Conservation (phyloP, 2,797 vertebrate species). For the Carduelis carduelis region DNA sequence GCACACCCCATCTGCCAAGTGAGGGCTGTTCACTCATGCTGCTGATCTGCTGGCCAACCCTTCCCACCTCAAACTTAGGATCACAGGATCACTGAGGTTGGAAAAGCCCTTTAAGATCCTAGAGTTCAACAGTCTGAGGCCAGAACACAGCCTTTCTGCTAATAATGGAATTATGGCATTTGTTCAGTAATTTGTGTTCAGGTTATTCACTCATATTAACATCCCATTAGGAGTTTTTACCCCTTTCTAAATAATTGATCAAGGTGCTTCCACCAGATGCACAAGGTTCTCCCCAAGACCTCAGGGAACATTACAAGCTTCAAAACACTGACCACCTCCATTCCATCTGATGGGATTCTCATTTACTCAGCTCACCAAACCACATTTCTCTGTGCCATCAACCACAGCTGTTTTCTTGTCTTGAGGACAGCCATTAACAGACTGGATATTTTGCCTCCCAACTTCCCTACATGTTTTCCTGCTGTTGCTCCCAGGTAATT, state of each 20-base stretch:
- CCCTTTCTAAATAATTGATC: neutral
- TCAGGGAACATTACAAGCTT: neutral
- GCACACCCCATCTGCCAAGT: neutral
- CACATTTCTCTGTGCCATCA: neutral
- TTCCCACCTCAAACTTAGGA: neutral
- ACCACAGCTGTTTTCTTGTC: neutral
- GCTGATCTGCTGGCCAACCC: neutral
- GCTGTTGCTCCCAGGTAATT: neutral
- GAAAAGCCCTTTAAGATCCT: neutral
- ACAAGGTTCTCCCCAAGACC: accelerated
- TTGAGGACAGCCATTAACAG: neutral
- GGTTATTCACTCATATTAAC: neutral
- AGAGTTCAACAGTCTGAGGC: neutral
- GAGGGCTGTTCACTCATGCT: neutral
- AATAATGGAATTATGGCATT: neutral
- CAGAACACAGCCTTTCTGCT: neutral
- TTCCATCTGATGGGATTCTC: neutral
- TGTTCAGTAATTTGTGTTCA: neutral
- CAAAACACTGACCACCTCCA: neutral
- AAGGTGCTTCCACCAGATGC: neutral
- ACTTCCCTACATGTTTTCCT: neutral
- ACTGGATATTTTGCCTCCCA: neutral
- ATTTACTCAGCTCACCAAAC: neutral
- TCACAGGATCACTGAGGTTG: neutral
- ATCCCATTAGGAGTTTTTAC: neutral